phyloP scores from a whole-genome alignment of 2,797 vertebrate genomes.

The Acrossocheilus fasciatus region DNA sequence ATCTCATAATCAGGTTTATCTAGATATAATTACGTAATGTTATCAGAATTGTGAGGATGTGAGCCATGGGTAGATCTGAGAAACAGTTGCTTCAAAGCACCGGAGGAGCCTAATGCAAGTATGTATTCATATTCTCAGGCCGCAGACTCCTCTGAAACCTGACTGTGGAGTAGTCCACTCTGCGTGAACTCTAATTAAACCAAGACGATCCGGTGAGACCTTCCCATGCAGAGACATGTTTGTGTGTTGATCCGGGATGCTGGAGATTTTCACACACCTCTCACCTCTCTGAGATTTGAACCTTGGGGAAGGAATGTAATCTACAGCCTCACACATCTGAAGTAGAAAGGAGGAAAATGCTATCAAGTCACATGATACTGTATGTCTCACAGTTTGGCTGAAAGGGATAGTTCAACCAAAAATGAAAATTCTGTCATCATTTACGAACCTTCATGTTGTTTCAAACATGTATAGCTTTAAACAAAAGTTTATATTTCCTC shows the following conservation, averaged over 20 bases:
- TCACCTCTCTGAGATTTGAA: conserved; percentile 50
- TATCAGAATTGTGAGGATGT: conserved; percentile 6
- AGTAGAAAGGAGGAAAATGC: conserved; percentile 31
- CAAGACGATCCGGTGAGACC: conserved; percentile 29
- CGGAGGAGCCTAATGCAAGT: neutral
- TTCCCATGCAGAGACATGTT: conserved; percentile 49
- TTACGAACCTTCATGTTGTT: neutral
- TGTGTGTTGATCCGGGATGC: conserved; percentile 27
- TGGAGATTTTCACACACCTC: conserved; percentile 44
- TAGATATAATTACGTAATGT: neutral
- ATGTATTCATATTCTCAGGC: conserved; percentile 25
- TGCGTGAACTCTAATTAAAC: conserved; percentile 51
- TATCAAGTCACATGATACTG: conserved; percentile 31
- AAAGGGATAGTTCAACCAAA: conserved; percentile 13
- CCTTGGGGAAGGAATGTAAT: conserved; percentile 56
- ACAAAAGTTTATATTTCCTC: neutral
- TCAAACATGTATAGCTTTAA: neutral
- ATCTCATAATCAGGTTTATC: conserved; percentile 29
- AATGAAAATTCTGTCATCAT: neutral
- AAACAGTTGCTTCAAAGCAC: conserved; percentile 29
- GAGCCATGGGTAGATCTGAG: conserved; percentile 4
- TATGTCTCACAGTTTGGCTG: conserved; percentile 24
- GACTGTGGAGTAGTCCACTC: conserved; percentile 2
- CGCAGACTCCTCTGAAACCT: neutral
- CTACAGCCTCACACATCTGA: conserved; percentile 59